These are phyloP conservation scores for Takifugu rubripes DNA, from an alignment of 2,797 vertebrate genomes.

Conservation along the genomic window DNA sequence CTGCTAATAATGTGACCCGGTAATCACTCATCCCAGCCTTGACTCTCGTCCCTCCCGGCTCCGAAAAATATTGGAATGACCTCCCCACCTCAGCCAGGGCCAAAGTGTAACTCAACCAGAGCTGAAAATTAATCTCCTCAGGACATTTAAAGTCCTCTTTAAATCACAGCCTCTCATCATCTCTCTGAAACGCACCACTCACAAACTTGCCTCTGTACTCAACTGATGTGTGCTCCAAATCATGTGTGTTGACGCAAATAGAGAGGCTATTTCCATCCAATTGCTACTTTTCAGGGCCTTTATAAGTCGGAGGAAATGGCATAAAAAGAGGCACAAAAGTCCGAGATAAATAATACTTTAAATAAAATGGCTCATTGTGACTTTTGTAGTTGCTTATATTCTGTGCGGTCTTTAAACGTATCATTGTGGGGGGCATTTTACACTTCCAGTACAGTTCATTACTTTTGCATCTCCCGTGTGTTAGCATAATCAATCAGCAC, in stretches of 20 bases:
- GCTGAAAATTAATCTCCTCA: conserved; percentile 48
- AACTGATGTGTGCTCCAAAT: conserved; percentile 2
- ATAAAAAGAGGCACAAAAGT: too few relatives aligned
- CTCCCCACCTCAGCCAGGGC: conserved; percentile 38
- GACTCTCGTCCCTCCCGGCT: conserved; percentile 37
- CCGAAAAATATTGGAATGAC: conserved; percentile 58
- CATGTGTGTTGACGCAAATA: conserved; percentile 1
- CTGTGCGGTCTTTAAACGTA: too few relatives aligned
- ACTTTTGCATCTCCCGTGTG: too few relatives aligned
- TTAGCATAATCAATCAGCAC: too few relatives aligned
- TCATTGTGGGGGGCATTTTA: too few relatives aligned
- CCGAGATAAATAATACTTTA: too few relatives aligned
- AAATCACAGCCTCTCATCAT: conserved; percentile 29
- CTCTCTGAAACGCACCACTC: background rate
- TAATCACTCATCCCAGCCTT: conserved; percentile 52
- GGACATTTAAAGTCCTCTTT: conserved; percentile 42
- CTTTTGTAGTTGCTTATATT: too few relatives aligned
- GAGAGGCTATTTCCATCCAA: too few relatives aligned
- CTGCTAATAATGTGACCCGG: conserved; percentile 44
- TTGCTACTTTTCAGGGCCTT: too few relatives aligned
- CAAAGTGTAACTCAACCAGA: conserved; percentile 35
- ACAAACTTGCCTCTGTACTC: background rate
- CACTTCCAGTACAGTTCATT: too few relatives aligned
- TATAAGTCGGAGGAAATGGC: too few relatives aligned
- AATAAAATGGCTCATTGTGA: too few relatives aligned